A percentile compares a stretch with the other conserved stretches of the same genome.
These are phyloP conservation scores for Lasiurus cinereus DNA, from an alignment of 2,113 vertebrate species.

Conservation along the genomic window DNA sequence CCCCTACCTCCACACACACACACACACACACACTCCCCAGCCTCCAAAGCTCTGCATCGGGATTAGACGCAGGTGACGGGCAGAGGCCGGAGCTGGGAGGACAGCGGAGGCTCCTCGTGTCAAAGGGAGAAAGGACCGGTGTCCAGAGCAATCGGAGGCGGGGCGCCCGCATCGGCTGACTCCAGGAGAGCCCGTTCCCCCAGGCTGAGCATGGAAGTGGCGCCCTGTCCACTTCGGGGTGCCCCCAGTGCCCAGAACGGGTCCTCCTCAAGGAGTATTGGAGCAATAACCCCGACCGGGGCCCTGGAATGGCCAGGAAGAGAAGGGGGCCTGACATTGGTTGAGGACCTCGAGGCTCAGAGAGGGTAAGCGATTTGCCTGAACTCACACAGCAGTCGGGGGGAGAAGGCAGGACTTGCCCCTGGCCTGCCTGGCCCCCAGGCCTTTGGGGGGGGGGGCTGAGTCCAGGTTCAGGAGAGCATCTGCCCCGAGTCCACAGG, in stretches of 20 bases:
- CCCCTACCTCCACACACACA: accelerated
- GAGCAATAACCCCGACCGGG: not conserved
- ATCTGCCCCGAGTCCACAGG: not conserved
- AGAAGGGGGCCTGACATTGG: not conserved
- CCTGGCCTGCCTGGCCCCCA: not conserved
- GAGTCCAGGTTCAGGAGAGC: not conserved
- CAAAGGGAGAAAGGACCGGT: not conserved
- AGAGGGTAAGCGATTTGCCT: not conserved
- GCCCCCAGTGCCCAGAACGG: not conserved
- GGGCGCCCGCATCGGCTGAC: accelerated
- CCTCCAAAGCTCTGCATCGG: conserved; percentile 7
- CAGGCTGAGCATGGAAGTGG: not conserved
- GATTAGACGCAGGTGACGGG: conserved; percentile 70
- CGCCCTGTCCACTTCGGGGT: not conserved
- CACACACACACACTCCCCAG: not conserved
- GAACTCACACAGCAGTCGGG: not conserved
- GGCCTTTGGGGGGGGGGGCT: not conserved
- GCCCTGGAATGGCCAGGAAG: not conserved
- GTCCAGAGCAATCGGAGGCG: not conserved
- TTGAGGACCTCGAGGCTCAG: not conserved
- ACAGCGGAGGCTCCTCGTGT: not conserved
- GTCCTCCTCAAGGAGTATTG: not conserved
- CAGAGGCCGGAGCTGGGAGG: not conserved
- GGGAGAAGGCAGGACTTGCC: not conserved
- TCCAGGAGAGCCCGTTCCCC: not conserved